phyloP scores from a whole-genome alignment of 1,140 invertebrate species.

The Drosophila ironensis region DNA sequence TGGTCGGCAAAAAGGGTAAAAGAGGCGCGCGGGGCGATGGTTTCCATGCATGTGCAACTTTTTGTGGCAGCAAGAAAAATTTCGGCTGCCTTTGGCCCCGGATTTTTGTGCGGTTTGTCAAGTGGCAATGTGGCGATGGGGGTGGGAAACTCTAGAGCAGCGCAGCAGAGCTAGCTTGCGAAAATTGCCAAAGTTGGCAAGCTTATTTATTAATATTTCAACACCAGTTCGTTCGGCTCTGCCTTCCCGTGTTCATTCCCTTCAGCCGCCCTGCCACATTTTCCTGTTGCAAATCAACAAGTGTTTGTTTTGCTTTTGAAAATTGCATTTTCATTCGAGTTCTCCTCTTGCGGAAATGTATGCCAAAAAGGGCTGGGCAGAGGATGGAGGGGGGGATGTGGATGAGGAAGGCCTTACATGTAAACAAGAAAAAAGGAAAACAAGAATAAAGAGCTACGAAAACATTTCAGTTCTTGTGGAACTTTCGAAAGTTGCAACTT shows the following conservation, averaged over 20 bases:
- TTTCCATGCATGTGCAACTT: conserved; percentile 40
- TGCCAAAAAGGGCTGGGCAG: conserved; percentile 5
- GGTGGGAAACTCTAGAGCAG: conserved; percentile 7
- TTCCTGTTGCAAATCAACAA: conserved; percentile 49
- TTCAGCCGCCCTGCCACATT: neutral
- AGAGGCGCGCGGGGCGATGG: neutral
- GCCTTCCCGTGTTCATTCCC: neutral
- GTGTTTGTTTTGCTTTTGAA: conserved; percentile 60
- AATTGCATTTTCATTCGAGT: conserved; percentile 50
- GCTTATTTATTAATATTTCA: conserved; percentile 54
- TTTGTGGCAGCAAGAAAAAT: conserved; percentile 43
- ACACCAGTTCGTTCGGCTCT: conserved; percentile 18
- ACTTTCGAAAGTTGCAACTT: conserved; percentile 79
- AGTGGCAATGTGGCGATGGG: neutral
- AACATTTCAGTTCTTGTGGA: conserved; percentile 52
- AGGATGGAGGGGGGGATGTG: neutral
- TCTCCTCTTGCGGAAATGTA: conserved; percentile 21
- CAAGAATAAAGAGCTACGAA: conserved; percentile 52
- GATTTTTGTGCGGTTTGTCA: conserved; percentile 26
- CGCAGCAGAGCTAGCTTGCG: conserved; percentile 11
- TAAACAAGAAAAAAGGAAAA: conserved; percentile 52
- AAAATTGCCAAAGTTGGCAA: conserved; percentile 27
- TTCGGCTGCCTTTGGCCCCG: conserved; percentile 22
- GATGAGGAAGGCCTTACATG: conserved; percentile 11
- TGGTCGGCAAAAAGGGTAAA: conserved; percentile 3